Percentiles rank a stretch among this genome's conserved stretches.
These are phyloP conservation scores for Boulengeromyrus knoepffleri DNA, from an alignment of 2,113 vertebrate species.

Conservation along the genomic window DNA sequence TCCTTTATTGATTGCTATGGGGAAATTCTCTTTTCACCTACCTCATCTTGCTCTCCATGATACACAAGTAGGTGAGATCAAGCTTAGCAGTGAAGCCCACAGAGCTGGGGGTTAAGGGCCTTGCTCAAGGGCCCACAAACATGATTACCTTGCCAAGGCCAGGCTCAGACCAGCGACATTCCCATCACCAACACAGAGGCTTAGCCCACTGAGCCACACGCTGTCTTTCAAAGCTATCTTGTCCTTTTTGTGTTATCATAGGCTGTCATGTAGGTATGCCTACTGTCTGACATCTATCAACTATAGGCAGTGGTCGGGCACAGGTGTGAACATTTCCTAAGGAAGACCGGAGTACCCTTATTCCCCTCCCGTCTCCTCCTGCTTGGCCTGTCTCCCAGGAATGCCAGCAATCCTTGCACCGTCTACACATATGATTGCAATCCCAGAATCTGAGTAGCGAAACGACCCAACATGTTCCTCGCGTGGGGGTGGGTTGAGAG, in stretches of 20 bases:
- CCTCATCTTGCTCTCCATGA: background rate
- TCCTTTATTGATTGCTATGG: background rate
- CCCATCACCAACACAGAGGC: background rate
- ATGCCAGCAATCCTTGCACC: constrained; percentile 30
- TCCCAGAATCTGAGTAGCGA: constrained; percentile 47
- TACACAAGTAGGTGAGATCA: background rate
- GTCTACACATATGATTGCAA: constrained; percentile 50
- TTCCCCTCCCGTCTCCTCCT: background rate
- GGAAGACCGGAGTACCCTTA: background rate
- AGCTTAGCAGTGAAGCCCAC: background rate
- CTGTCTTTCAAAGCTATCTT: background rate
- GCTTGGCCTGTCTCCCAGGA: constrained; percentile 4
- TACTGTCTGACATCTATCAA: background rate
- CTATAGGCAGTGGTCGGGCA: background rate
- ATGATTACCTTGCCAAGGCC: background rate
- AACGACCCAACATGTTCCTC: constrained; percentile 33
- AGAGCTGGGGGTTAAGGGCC: background rate
- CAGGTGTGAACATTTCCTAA: background rate
- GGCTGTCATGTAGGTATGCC: background rate
- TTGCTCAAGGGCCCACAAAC: background rate
- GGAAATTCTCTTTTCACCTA: background rate
- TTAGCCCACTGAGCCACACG: background rate
- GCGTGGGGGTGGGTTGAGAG: constrained; percentile 5
- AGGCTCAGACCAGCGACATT: background rate
- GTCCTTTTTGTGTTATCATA: background rate